Evolutionary conservation across 2,888 invertebrate genomes (phyloP), one percentile per base, ranked within the genome.

Genomic region (Thera britannica): DNA sequence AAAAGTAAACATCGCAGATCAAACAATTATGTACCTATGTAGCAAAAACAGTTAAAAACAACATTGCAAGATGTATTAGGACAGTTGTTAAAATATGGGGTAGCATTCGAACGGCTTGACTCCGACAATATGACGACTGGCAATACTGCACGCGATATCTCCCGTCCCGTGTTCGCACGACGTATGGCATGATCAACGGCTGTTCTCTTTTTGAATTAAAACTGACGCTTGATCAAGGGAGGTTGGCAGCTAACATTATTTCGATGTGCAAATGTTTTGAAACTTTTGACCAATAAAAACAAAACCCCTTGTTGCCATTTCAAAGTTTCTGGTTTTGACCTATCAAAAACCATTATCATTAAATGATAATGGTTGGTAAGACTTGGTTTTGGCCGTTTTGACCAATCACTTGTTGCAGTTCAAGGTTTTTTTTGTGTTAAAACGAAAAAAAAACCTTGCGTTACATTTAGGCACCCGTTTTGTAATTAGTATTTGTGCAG

Each of bases 21-120:
- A 90, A 92, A 93, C 88, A 91, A 88, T 89, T 89, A 88, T 89
- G 44, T 9, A 46, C 44, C 44, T 46, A 75, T 62, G 86, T 90
- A 86, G 90, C 89, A 89, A 90, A 91, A 91, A 92, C 91, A 91
- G 88, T 92, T 23, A 91, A 90, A 93, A 93, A 93, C 88, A 93
- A 93, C 92, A 93, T 92, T 91, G 92, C 90, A 92, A 93, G 93
- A 93, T 93, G 92, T 92, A 93, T 93, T 93, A 92, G 93, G 93
- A 93, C 93, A 93, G 93, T 93, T 93, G 93, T 93, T 93, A 93
- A 93, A 93, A 93, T 93, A 93, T 92, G 89, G 93, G 93, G 93
- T 92, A 90, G 89, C 86, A 84, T 85, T 79, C 83, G 62, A 84
- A 77, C 88, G 84, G 88, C 85, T 88, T 88, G 88, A 87, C 86